Conservation (phyloP, 2,888 invertebrate species). For the Melolontha melolontha region DNA sequence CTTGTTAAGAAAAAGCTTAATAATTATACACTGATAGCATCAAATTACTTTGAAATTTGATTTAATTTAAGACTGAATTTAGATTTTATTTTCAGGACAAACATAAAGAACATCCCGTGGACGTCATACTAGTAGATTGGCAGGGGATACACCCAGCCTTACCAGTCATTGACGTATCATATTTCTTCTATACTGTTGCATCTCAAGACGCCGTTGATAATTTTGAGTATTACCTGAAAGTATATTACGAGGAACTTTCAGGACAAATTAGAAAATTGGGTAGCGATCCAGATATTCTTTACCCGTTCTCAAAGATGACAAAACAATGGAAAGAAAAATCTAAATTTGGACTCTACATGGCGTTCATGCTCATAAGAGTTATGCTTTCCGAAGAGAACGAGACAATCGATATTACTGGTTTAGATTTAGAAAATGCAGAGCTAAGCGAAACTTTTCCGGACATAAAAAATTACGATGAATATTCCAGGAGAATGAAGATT, state of each 20-base stretch:
- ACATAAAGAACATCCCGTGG: not conserved
- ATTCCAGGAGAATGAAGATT: constrained; percentile 13
- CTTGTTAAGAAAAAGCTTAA: too few species aligned
- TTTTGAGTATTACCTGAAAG: constrained; percentile 53
- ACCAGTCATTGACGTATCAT: constrained; percentile 56
- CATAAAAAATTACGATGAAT: constrained; percentile 8
- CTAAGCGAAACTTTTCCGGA: not conserved
- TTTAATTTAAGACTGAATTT: too few species aligned
- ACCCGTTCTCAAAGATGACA: constrained; percentile 51
- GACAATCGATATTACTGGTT: not conserved
- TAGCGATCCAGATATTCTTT: constrained; percentile 53
- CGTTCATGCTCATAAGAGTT: constrained; percentile 50
- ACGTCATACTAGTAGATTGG: constrained; percentile 40
- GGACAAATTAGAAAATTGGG: constrained; percentile 50
- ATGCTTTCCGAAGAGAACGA: constrained; percentile 51
- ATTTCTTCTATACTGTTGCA: constrained; percentile 55
- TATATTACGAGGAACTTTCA: constrained; percentile 55
- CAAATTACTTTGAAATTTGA: too few species aligned
- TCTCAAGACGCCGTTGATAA: constrained; percentile 50
- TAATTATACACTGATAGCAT: too few species aligned
- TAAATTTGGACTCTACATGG: constrained; percentile 51
- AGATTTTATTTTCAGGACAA: constrained; percentile 19
- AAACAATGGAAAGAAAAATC: constrained; percentile 53
- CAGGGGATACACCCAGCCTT: constrained; percentile 43
- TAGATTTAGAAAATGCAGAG: not conserved